These are phyloP conservation scores for Cyphomyrus plagiostoma DNA, from an alignment of 2,113 vertebrate species.

Conservation along the genomic window DNA sequence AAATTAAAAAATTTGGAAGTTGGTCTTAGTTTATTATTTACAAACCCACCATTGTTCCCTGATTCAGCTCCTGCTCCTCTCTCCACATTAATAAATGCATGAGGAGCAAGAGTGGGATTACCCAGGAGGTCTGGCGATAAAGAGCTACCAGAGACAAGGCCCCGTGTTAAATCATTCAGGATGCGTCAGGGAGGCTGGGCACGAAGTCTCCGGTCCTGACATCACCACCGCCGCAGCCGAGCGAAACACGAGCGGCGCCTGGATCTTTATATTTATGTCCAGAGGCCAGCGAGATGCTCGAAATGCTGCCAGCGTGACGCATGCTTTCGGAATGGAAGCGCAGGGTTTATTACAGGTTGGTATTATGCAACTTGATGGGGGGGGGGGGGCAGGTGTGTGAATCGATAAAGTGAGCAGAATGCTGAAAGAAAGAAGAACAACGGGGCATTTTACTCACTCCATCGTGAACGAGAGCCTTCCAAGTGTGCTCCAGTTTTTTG, in stretches of 20 bases:
- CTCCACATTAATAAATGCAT: conserved; percentile 14
- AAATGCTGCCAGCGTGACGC: not conserved
- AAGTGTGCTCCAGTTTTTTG: conserved; percentile 95
- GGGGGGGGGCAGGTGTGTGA: not conserved
- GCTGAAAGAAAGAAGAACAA: not conserved
- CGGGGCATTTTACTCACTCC: conserved; percentile 70
- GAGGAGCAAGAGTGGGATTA: not conserved
- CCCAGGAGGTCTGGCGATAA: not conserved
- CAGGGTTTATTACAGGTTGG: not conserved
- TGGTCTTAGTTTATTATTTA: conserved; percentile 4
- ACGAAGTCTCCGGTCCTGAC: not conserved
- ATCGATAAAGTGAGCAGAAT: not conserved
- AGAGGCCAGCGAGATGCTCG: not conserved
- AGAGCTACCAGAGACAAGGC: not conserved
- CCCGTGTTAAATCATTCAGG: conserved; percentile 19
- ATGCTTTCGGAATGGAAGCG: not conserved
- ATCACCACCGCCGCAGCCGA: not conserved
- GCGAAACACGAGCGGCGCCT: not conserved
- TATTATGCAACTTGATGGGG: not conserved
- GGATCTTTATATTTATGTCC: not conserved
- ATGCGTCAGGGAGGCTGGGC: not conserved
- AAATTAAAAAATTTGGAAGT: not conserved
- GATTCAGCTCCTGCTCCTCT: not conserved
- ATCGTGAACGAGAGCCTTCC: conserved; percentile 96
- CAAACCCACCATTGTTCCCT: not conserved